phyloP scores from a whole-genome alignment of 2,888 invertebrate species.

The Heliconius ismenius region DNA sequence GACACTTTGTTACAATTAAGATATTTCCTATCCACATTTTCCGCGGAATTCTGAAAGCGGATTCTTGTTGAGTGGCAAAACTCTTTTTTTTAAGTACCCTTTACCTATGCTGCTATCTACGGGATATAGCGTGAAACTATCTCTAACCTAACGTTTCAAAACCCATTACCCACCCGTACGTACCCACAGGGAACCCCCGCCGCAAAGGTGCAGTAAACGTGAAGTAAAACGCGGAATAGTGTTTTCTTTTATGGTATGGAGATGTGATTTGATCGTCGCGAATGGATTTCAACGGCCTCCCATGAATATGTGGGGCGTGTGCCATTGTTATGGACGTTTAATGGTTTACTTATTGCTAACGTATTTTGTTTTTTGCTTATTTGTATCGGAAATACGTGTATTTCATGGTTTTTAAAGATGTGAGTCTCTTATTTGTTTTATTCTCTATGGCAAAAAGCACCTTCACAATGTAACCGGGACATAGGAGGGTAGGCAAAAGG shows the following conservation, averaged over 20 bases:
- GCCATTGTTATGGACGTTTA: slow-evolving; percentile 31
- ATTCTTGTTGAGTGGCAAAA: too few species aligned
- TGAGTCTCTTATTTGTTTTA: background rate
- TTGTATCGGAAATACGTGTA: background rate
- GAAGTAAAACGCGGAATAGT: slow-evolving; percentile 60
- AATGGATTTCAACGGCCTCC: slow-evolving; percentile 55
- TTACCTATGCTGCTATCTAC: background rate
- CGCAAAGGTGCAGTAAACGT: slow-evolving; percentile 69
- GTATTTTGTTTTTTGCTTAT: slow-evolving; percentile 17
- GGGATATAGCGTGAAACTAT: background rate
- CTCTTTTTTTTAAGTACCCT: background rate
- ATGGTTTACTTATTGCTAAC: slow-evolving; percentile 31
- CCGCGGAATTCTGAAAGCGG: too few species aligned
- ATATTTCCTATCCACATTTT: too few species aligned
- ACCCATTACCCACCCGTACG: slow-evolving; percentile 45
- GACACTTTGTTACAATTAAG: too few species aligned
- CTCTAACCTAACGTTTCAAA: background rate
- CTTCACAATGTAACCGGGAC: too few species aligned
- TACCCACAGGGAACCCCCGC: slow-evolving; percentile 47
- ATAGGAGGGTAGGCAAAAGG: too few species aligned
- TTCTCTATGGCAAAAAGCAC: too few species aligned
- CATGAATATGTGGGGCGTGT: slow-evolving; percentile 46
- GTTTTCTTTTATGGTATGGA: slow-evolving; percentile 60
- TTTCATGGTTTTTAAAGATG: background rate
- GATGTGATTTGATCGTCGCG: slow-evolving; percentile 60